Percentiles rank a stretch among this genome's conserved stretches.
phyloP scores from a whole-genome alignment of 2,888 invertebrate genomes.

The Lasiommata megera region DNA sequence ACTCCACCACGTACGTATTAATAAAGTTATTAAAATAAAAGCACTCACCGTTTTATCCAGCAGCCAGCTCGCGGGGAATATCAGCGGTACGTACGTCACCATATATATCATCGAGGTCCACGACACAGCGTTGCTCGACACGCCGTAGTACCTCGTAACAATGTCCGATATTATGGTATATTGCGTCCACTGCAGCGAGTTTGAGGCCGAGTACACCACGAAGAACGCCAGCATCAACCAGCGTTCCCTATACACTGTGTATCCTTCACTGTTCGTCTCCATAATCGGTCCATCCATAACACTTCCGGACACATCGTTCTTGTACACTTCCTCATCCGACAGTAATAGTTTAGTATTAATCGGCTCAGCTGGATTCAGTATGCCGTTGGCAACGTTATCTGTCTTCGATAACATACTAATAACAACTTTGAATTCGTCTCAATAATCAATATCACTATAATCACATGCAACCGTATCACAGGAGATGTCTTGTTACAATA shows the following conservation, averaged over 20 bases:
- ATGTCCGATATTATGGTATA: conserved; percentile 95
- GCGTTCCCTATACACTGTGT: conserved; percentile 84
- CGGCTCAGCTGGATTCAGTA: conserved; percentile 37
- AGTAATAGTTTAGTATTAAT: conserved; percentile 37
- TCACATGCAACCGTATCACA: conserved; percentile 20
- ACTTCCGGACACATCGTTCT: conserved; percentile 47
- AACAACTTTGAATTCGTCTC: conserved; percentile 4
- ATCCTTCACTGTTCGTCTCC: conserved; percentile 40
- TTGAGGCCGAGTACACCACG: conserved; percentile 92
- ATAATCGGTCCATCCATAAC: conserved; percentile 50
- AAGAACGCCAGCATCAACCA: conserved; percentile 93
- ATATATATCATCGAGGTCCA: conserved; percentile 99
- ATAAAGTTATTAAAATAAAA: not conserved
- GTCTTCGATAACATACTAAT: conserved; percentile 30
- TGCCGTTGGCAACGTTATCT: conserved; percentile 34
- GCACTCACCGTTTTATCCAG: conserved; percentile 92
- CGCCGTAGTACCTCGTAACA: conserved; percentile 87
- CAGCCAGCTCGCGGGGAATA: conserved; percentile 98
- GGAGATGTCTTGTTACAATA: conserved; percentile 13
- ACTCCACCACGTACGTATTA: too few species aligned
- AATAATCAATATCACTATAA: conserved; percentile 12
- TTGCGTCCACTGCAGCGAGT: conserved; percentile 98
- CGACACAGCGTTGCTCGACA: conserved; percentile 87
- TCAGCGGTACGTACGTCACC: conserved; percentile 97
- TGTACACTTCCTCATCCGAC: conserved; percentile 37